Base-by-base conservation (phyloP, 2,888 invertebrate genomes). In the Boloria selene region DNA sequence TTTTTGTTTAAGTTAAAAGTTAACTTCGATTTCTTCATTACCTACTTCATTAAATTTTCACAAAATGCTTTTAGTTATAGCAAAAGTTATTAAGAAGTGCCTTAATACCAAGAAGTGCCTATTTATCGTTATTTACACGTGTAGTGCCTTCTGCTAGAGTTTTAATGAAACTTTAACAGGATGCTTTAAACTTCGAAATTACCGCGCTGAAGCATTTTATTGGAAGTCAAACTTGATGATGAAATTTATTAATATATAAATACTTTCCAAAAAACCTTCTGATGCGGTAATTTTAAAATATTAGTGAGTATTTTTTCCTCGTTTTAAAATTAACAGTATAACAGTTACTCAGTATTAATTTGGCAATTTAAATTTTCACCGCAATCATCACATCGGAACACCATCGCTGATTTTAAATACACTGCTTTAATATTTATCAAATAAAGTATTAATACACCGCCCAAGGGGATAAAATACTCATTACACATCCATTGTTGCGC, bases 81-180 rank as follows among this genome's bases (percentile, higher is more conserved):
- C 45, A 53, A 58, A 54, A 53, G 42, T 53, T 56, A 67, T 61
- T 61, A 49, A 61, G 58, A 80, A 73, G 91, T 91, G 90, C 91
- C 91, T 90, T 90, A 86, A 75, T 68, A 67, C 69, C 79, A 76
- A 74, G 59, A 84, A 82, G 86, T 87, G 87, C 88, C 87, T 75
- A 67, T 65, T 77, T 74, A 61, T 59, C 60, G 69, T 73, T 68
- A 72, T 71, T 65, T 71, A 73, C 69, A 69, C 54, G 73, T 74
- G 64, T 56, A 61, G 73, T 63, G 78, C 80, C 81, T 87, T 74
- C 82, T 80, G 77, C 70, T 78, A 73, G 58, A 79, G 82, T 86
- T 87, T 78, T 61, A 16, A 64, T 67, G 69, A 74, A 73, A 77
- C 85, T 77, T 78, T 77, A 78, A 73, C 74, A 70, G 79, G 75